Percentiles rank a stretch among this genome's conserved stretches.
Evolutionary conservation across 2,888 invertebrate species (phyloP).

Genomic region (Geotrupes spiniger): DNA sequence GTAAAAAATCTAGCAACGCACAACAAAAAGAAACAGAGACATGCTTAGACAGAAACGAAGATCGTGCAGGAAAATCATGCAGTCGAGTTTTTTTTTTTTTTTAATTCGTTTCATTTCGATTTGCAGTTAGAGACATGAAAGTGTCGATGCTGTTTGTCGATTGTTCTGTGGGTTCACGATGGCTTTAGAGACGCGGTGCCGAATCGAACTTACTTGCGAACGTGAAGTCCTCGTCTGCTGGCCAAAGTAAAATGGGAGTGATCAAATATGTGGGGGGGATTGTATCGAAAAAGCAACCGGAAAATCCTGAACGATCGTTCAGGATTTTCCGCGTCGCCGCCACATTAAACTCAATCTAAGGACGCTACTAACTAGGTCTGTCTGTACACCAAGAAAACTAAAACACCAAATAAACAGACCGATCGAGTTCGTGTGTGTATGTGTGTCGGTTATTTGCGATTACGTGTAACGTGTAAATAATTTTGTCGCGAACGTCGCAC

Average conservation of each 20-base stretch:
- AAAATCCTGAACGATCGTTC: too few relatives aligned
- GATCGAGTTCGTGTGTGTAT: slow-evolving; percentile 12
- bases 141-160: slow-evolving; percentile 5
- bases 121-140: neutral
- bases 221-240: slow-evolving; percentile 47
- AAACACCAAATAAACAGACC: slow-evolving; percentile 18
- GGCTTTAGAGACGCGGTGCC: neutral
- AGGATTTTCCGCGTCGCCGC: slow-evolving; percentile 9
- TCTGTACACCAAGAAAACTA: slow-evolving; percentile 20
- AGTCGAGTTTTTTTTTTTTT: neutral
- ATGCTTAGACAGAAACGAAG: too few relatives aligned
- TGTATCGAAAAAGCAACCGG: slow-evolving; percentile 3
- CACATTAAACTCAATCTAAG: slow-evolving; percentile 9
- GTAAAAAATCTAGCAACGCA: too few relatives aligned
- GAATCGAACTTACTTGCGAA: slow-evolving; percentile 45
- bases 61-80: too few relatives aligned
- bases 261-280: slow-evolving; percentile 21
- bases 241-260: slow-evolving; percentile 40
- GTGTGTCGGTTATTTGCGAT: too few relatives aligned
- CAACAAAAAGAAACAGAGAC: too few relatives aligned
- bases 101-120: neutral
- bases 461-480: too few relatives aligned
- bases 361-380: slow-evolving; percentile 13
- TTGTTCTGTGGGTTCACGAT: neutral
- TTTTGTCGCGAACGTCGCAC: too few relatives aligned